Evolutionary conservation across 2,113 vertebrate genomes (phyloP).

Genomic region (Menidia beryllina): DNA sequence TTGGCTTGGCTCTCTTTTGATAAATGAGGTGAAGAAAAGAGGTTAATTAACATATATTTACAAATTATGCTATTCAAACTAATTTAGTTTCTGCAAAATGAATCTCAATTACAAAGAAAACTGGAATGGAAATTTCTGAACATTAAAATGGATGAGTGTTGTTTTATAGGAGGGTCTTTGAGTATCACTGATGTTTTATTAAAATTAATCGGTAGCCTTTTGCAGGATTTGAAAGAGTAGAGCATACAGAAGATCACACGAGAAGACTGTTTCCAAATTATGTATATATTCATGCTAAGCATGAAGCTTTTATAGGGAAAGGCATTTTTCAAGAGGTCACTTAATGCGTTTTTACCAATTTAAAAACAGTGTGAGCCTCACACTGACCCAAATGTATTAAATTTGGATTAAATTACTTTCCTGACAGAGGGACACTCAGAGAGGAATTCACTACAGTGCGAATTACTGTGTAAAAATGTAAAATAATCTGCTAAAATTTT

Average conservation of each 20-base stretch:
- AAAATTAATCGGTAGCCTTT: constrained; percentile 60
- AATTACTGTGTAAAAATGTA: constrained; percentile 9
- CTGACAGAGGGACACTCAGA: constrained; percentile 5
- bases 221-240: constrained; percentile 50
- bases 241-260: constrained; percentile 67
- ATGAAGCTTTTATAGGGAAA: constrained; percentile 47
- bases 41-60: constrained; percentile 82
- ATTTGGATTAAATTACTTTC: constrained; percentile 30
- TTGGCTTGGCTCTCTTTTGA: constrained; percentile 59
- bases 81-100: constrained; percentile 73
- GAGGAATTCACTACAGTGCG: constrained; percentile 2
- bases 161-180: constrained; percentile 69
- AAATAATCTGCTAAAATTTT: not conserved
- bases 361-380: constrained; percentile 16
- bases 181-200: constrained; percentile 73
- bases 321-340: constrained; percentile 52
- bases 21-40: constrained; percentile 61
- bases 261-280: constrained; percentile 59
- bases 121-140: constrained; percentile 64
- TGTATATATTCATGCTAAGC: constrained; percentile 61
- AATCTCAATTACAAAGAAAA: constrained; percentile 76
- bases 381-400: not conserved
- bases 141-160: constrained; percentile 81
- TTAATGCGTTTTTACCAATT: constrained; percentile 34
- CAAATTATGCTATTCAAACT: constrained; percentile 82